Base-by-base conservation (phyloP, 2,797 vertebrate genomes). In the Periparus ater region DNA sequence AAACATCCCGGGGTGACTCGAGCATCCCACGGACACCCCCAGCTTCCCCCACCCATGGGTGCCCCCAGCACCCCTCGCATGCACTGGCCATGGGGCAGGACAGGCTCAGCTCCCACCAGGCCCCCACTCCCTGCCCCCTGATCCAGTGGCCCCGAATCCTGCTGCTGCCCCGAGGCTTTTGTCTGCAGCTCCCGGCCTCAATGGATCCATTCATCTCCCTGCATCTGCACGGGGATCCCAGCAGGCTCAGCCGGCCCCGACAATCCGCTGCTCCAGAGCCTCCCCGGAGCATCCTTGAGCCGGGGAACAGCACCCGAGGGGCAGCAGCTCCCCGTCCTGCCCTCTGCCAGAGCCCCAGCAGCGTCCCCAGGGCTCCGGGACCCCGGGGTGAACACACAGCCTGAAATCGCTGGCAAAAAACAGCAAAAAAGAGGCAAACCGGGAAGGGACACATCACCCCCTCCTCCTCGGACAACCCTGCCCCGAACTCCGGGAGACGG, bases 331-430 rank as follows among this genome's bases (percentile, higher is more conserved):
- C 18, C 68, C 10, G 3, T 5, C 32, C 47, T n/a, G 23, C 44
- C 36, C 70, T 17, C 38, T 47, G 44, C 74, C 53, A 1, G 1
- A 15, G 47, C 58, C 30, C n/a, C 1, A 34, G 32, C 44, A 50
- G 54, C 2, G 10, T 26, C 32, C 70, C 13, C 19, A 3, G 25
- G 9, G 32, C 17, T 36, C 44, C 1, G 4, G 50, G 32, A 45
- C n/a, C n/a, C n/a, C n/a, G 0, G 34, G 34, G 20, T 1, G 55
- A 60, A 4, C 7, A 1, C 65, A 2, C 17, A 3, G n/a, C 16
- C 38, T 8, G 53, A 47, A 65, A 22, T 9, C 8, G 3, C 10
- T 9, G 21, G 72, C 83, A 62, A 48, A 74, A 77, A 19, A 3
- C 57, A 34, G 7, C 17, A 18, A 8, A 11, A 60, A 73, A 44